Percentiles rank a stretch among this genome's conserved stretches.
phyloP scores from a whole-genome alignment of 92 coral and sea anemone species.

The Siderastrea siderea region DNA sequence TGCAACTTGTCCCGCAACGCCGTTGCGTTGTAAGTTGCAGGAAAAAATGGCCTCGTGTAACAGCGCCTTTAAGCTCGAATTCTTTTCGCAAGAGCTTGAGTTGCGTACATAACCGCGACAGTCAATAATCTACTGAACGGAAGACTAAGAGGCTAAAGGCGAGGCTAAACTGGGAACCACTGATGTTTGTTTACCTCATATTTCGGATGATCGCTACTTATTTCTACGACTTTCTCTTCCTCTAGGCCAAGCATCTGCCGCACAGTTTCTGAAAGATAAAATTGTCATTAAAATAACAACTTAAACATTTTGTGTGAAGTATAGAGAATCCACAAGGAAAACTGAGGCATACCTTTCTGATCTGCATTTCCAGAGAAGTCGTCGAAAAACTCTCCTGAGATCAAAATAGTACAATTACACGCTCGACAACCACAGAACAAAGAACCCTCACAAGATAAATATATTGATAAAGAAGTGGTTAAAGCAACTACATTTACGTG shows the following conservation, averaged over 20 bases:
- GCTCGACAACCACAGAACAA: background rate
- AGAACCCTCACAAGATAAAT: background rate
- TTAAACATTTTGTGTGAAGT: background rate
- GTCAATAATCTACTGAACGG: no score
- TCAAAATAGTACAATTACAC: background rate
- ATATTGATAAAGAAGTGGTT: no score
- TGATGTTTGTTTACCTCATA: conserved; percentile 64
- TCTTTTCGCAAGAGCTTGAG: no score
- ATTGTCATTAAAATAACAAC: background rate
- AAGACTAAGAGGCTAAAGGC: no score
- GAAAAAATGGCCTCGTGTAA: no score
- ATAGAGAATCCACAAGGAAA: background rate
- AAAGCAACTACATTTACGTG: background rate
- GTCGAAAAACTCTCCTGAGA: conserved; percentile 76
- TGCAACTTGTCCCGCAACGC: no score
- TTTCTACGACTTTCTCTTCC: conserved; percentile 80
- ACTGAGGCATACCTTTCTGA: conserved; percentile 50
- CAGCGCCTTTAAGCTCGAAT: no score
- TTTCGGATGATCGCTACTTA: conserved; percentile 76
- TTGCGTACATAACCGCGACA: no score
- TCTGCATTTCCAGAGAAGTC: conserved; percentile 88
- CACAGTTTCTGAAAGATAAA: conserved; percentile 67
- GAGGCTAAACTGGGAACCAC: background rate
- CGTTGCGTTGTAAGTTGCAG: no score
- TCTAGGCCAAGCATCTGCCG: conserved; percentile 93